Conservation (phyloP, 2,113 vertebrate species). For the Grammomys dolichurus region DNA sequence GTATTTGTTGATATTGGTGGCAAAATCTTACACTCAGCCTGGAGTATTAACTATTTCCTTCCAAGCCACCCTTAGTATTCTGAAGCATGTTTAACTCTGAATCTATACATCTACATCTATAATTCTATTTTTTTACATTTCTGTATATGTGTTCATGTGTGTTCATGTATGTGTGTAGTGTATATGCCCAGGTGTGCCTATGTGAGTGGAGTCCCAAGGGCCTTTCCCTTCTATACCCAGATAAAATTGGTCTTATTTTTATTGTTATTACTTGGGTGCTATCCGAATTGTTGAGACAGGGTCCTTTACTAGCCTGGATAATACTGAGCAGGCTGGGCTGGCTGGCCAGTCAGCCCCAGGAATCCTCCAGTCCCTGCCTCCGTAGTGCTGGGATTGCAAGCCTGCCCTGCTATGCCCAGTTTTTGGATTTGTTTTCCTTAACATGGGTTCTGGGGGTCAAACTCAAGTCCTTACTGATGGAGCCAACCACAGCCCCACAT, state of each 20-base stretch:
- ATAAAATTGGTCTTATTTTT: not conserved
- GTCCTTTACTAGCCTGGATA: not conserved
- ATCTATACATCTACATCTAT: not conserved
- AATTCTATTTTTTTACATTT: not conserved
- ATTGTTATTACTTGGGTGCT: not conserved
- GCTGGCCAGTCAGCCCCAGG: not conserved
- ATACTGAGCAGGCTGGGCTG: not conserved
- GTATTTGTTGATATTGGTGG: not conserved
- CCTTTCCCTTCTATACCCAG: not conserved
- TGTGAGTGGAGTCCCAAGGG: not conserved
- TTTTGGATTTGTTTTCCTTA: not conserved
- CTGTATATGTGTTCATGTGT: not conserved
- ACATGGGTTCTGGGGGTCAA: not conserved
- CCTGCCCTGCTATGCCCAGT: not conserved
- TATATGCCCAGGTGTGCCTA: not conserved
- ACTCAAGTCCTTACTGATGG: not conserved
- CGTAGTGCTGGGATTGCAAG: not conserved
- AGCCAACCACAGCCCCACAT: not conserved
- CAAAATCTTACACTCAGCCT: not conserved
- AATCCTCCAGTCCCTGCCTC: not conserved
- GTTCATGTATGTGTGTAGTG: not conserved
- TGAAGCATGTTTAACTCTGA: not conserved
- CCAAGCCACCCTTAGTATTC: not conserved
- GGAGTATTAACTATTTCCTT: not conserved
- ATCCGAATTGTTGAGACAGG: not conserved